Evolutionary conservation across 2,888 invertebrate genomes (phyloP).

Genomic region (Parnassius apollo): DNA sequence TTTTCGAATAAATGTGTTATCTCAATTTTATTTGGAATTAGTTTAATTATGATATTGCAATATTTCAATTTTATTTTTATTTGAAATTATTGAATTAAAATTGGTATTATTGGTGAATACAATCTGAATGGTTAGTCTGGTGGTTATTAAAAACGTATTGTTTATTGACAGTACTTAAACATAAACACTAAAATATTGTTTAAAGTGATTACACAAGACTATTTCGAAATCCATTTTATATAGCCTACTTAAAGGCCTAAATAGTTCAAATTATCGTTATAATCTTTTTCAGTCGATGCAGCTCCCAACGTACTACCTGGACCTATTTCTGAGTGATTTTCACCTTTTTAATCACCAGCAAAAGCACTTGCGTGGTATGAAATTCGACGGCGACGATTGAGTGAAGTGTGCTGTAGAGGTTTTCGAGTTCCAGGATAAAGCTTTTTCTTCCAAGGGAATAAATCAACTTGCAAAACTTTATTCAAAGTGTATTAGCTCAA

Average conservation of each 20-base stretch:
- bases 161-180: conserved; percentile 17
- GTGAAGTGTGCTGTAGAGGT: no score
- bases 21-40: conserved; percentile 13
- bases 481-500: no score
- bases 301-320: no score
- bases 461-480: no score
- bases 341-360: no score
- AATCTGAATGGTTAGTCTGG: not conserved
- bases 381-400: no score
- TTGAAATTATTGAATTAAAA: not conserved
- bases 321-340: no score
- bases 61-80: conserved; percentile 7
- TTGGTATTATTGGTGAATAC: not conserved
- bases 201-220: conserved; percentile 5
- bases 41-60: conserved; percentile 8
- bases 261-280: conserved; percentile 20
- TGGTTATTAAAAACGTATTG: not conserved
- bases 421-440: no score
- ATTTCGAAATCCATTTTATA: conserved; percentile 6
- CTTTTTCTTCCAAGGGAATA: no score
- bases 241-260: conserved; percentile 22
- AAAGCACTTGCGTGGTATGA: no score
- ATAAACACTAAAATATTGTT: conserved; percentile 5
- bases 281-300: not conserved
- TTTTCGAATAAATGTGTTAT: conserved; percentile 21